These are phyloP conservation scores for Portunus trituberculatus DNA, from an alignment of 1,140 invertebrate genomes.

Conservation along the genomic window DNA sequence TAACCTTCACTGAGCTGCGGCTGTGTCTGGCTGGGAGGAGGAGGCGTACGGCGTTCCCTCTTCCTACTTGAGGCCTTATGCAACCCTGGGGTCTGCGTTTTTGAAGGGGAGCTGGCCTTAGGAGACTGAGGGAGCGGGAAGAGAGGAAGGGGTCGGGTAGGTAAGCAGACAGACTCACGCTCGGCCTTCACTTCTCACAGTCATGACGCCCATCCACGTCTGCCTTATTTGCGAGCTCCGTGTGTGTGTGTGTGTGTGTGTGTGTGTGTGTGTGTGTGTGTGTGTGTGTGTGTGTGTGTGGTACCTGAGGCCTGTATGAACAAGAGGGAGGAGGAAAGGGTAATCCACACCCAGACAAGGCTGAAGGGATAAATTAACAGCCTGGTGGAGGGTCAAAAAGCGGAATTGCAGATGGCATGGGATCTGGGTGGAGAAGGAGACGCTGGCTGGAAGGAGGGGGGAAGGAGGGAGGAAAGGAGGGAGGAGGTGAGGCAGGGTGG, in stretches of 20 bases:
- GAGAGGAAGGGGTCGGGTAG: neutral
- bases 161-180: neutral
- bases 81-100: neutral
- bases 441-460: neutral
- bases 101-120: neutral
- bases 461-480: neutral
- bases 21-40: neutral
- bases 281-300: neutral
- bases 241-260: conserved; percentile 10
- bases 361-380: neutral
- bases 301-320: neutral
- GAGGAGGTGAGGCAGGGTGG: neutral
- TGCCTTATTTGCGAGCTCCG: neutral
- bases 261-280: neutral
- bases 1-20: neutral
- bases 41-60: neutral
- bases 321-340: neutral
- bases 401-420: neutral
- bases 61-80: neutral
- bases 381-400: neutral
- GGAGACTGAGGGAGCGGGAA: neutral
- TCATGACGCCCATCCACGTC: neutral
- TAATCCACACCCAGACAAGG: neutral
- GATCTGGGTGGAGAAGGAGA: neutral
- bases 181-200: neutral